Conservation (phyloP, 2,888 invertebrate genomes). For the Myopa tessellatipennis region DNA sequence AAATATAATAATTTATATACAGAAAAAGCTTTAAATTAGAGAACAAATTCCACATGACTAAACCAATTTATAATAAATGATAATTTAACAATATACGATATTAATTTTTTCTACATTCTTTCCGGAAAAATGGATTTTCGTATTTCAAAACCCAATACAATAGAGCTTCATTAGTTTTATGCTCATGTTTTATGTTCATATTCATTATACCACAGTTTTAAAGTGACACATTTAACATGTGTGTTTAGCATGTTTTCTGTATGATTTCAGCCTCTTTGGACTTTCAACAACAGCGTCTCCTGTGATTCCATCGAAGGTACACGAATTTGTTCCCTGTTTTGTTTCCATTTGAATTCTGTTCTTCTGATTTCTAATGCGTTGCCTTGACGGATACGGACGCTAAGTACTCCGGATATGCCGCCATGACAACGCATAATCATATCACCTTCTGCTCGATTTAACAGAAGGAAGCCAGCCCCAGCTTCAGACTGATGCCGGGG, state of each 20-base stretch:
- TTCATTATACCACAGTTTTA: background rate
- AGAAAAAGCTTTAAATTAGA: too few relatives aligned
- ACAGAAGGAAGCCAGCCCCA: constrained; percentile 45
- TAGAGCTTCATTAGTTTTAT: too few relatives aligned
- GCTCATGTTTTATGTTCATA: too few relatives aligned
- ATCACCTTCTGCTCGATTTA: constrained; percentile 68
- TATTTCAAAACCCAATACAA: too few relatives aligned
- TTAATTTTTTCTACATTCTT: too few relatives aligned
- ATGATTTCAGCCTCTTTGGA: background rate
- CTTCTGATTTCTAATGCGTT: constrained; percentile 28
- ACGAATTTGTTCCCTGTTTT: background rate
- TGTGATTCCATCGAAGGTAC: too few relatives aligned
- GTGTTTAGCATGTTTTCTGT: background rate
- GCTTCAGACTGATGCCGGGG: background rate
- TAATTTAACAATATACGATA: too few relatives aligned
- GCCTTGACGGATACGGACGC: constrained; percentile 6
- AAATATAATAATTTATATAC: too few relatives aligned
- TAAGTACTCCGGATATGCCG: constrained; percentile 43
- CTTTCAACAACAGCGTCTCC: background rate
- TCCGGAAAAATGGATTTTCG: too few relatives aligned
- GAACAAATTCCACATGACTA: too few relatives aligned
- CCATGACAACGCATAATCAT: constrained; percentile 62
- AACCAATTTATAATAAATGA: too few relatives aligned
- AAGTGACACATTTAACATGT: too few relatives aligned
- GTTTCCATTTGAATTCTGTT: background rate